These are phyloP conservation scores for Orthonychiurus folsomi DNA, from an alignment of 2,888 invertebrate species.

Conservation along the genomic window DNA sequence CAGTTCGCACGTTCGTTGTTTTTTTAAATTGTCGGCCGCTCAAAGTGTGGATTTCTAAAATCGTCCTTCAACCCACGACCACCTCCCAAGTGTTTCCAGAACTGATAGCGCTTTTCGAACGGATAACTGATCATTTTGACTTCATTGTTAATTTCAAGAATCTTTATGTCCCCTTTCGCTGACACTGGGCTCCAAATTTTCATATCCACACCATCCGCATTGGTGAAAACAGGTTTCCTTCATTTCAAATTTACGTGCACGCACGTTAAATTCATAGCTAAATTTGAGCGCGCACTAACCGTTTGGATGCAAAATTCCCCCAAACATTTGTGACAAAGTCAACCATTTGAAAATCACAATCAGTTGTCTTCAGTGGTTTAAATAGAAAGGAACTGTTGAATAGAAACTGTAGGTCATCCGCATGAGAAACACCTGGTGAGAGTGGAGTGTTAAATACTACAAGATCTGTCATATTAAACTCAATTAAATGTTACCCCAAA, in stretches of 20 bases:
- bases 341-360: slow-evolving; percentile 21
- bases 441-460: too few relatives aligned
- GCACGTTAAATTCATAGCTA: not conserved
- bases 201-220: slow-evolving; percentile 12
- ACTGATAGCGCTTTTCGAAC: slow-evolving; percentile 12
- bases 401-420: slow-evolving; percentile 25
- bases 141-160: slow-evolving; percentile 16
- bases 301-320: slow-evolving; percentile 24
- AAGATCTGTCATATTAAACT: too few relatives aligned
- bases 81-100: slow-evolving; percentile 22
- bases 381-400: slow-evolving; percentile 21
- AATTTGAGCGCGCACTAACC: slow-evolving; percentile 14
- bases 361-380: slow-evolving; percentile 14
- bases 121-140: slow-evolving; percentile 19
- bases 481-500: slow-evolving; percentile 31
- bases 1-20: too few relatives aligned
- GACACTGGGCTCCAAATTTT: slow-evolving; percentile 20
- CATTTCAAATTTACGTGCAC: not conserved
- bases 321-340: slow-evolving; percentile 24
- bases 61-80: slow-evolving; percentile 9
- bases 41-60: not conserved
- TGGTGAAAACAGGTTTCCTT: slow-evolving; percentile 16
- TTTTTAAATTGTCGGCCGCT: too few relatives aligned
- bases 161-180: slow-evolving; percentile 17
- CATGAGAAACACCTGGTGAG: slow-evolving; percentile 17